Conservation (phyloP, 2,888 invertebrate genomes). For the Drosophila neoperkinsi region DNA sequence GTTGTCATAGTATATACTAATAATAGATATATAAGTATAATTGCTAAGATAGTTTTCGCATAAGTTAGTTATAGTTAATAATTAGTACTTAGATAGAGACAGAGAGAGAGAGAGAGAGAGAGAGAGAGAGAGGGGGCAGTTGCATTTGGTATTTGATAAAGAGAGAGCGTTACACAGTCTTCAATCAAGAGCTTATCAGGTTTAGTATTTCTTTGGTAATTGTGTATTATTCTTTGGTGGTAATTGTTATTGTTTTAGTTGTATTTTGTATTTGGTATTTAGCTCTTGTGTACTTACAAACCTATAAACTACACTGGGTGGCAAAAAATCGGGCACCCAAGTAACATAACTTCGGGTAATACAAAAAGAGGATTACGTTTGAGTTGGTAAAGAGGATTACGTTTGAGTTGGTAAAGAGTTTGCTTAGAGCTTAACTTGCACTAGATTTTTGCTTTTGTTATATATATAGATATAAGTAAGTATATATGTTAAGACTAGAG, state of each 20-base stretch:
- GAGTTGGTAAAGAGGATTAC: conserved; percentile 30
- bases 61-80: conserved; percentile 31
- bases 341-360: conserved; percentile 50
- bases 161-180: conserved; percentile 37
- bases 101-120: not conserved
- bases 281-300: conserved; percentile 73
- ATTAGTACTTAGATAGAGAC: conserved; percentile 52
- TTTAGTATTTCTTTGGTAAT: conserved; percentile 25
- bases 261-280: conserved; percentile 19
- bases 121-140: conserved; percentile 6
- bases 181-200: conserved; percentile 18
- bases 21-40: conserved; percentile 38
- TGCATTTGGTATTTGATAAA: conserved; percentile 26
- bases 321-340: conserved; percentile 57
- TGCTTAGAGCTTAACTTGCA: conserved; percentile 70
- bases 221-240: conserved; percentile 15
- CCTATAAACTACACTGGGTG: conserved; percentile 66
- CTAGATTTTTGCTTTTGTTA: conserved; percentile 43
- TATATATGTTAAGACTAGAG: conserved; percentile 50
- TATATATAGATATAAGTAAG: conserved; percentile 35
- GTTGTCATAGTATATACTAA: conserved; percentile 54
- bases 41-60: conserved; percentile 58
- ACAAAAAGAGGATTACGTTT: conserved; percentile 29
- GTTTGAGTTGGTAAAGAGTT: conserved; percentile 31
- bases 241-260: conserved; percentile 26